These are phyloP conservation scores for Nerophis lumbriciformis DNA, from an alignment of 2,113 vertebrate genomes.

Conservation along the genomic window DNA sequence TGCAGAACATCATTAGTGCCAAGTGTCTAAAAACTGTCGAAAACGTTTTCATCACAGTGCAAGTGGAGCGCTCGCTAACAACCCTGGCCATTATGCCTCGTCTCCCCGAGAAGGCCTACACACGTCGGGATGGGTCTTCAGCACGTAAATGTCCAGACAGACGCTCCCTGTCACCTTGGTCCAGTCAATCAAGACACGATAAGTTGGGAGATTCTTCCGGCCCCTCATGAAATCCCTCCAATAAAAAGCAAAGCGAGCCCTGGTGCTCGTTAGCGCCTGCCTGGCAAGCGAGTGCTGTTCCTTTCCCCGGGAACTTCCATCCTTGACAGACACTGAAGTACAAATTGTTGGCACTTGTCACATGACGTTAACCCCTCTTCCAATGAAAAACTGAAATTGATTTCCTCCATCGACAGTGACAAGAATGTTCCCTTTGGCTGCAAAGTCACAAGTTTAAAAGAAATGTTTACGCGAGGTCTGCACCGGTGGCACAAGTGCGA, in stretches of 20 bases:
- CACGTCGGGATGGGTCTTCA: constrained; percentile 27
- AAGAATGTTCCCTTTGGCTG: no score
- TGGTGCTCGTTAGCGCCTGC: background rate
- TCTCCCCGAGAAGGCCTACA: constrained; percentile 20
- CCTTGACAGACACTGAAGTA: background rate
- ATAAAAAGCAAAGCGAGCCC: background rate
- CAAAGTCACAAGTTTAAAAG: no score
- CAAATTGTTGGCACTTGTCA: background rate
- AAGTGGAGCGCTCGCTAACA: constrained; percentile 57
- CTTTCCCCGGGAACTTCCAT: background rate
- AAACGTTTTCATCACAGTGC: constrained; percentile 52
- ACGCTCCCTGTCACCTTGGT: constrained; percentile 33
- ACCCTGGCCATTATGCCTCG: constrained; percentile 44
- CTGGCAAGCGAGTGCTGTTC: background rate
- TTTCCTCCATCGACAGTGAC: background rate
- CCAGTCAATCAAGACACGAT: constrained; percentile 12
- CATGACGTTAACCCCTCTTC: background rate
- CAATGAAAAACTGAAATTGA: background rate
- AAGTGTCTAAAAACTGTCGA: constrained; percentile 65
- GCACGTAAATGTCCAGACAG: constrained; percentile 20
- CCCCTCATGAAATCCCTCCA: background rate
- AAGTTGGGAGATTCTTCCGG: constrained; percentile 13
- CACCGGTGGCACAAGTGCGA: no score
- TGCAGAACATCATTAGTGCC: constrained; percentile 59
- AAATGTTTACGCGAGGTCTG: no score